Evolutionary conservation across 2,113 vertebrate species (phyloP), one percentile per base, ranked within the genome.

Genomic region (Corythornis vintsioides): DNA sequence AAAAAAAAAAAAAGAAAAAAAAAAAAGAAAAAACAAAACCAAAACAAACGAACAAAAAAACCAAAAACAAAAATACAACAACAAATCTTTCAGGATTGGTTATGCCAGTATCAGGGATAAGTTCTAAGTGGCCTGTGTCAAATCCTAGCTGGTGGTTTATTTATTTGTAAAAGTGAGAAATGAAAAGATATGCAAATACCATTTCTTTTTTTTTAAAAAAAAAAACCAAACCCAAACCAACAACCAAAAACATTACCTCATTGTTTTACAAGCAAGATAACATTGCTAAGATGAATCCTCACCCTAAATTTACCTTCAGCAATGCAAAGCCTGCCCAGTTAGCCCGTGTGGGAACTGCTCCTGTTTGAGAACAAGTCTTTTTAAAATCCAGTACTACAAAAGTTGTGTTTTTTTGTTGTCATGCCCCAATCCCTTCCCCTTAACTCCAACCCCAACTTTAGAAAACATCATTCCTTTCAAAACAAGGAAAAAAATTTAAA

Each of bases 61-160:
- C 13, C 52, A 13, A 71, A 75, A 66, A 42, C 42, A 66, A 89
- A 88, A 96, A 90, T 89, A 92, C 93, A 94, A 83, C 88, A 90
- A 86, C 63, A 79, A 63, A 89, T 93, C 75, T 50, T 82, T 89
- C 92, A 73, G 95, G 91, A 95, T 96, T 91, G 69, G 85, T 94
- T 92, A 91, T 20, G 88, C 88, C 95, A 70, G 94, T 35, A 81
- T 53, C n/a, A 81, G 90, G 85, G 83, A 74, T 92, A 53, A 85
- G 89, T 65, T 59, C 73, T 38, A 80, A 88, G 71, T 35, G 35
- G 79, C 88, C 70, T 15, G 75, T 59, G 73, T 92, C 86, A n/a
- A 86, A 77, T 64, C 67, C 56, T 50, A 83, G 72, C 84, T 67
- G 76, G 59, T 75, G 82, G 91, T 88, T 78, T 70, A 4, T 83